Base-by-base conservation (phyloP, 2,113 vertebrate species). In the Dryoscopus gambensis region DNA sequence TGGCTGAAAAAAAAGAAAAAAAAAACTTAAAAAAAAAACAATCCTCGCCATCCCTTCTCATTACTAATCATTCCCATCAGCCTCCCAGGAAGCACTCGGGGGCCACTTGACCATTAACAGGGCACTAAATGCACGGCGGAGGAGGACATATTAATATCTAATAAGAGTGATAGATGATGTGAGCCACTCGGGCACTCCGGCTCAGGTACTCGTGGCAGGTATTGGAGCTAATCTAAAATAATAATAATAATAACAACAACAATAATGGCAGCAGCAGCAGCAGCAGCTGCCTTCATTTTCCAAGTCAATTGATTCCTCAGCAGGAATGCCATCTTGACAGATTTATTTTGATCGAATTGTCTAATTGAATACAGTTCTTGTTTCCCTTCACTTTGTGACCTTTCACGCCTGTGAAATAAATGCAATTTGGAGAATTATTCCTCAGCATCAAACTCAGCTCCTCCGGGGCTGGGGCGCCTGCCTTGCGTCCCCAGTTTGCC, bases 271-370 rank as follows among this genome's bases (percentile, higher is more conserved):
- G 75, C 92, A 95, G 57, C 84, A 95, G 57, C 84, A 92, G 82
- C 89, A 92, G 90, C 94, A 44, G 93, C 85, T 79, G 75, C 91
- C 93, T 94, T 94, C 89, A 95, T 97, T 97, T 95, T 93, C 81
- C 87, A 84, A 88, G 64, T 42, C 91, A 96, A 97, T 90, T 95
- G 95, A 97, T 97, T 96, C 92, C 93, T 93, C 74, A 96, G 96
- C 95, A 97, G 91, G 95, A 95, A 97, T 96, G 96, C 96, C 96
- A 97, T 95, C 93, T 94, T 97, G 97, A 98, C 96, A 97, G 97
- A 97, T 98, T 96, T 97, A 96, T 97, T 97, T 97, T 98, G 98
- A 98, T 98, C 85, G 21, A 98, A 89, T 96, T 97, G 96, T 96
- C 97, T 98, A 98, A 97, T 97, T 97, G 97, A 98, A 97, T 95